Base-by-base conservation (phyloP, 2,113 vertebrate genomes). In the Amphilophus citrinellus region DNA sequence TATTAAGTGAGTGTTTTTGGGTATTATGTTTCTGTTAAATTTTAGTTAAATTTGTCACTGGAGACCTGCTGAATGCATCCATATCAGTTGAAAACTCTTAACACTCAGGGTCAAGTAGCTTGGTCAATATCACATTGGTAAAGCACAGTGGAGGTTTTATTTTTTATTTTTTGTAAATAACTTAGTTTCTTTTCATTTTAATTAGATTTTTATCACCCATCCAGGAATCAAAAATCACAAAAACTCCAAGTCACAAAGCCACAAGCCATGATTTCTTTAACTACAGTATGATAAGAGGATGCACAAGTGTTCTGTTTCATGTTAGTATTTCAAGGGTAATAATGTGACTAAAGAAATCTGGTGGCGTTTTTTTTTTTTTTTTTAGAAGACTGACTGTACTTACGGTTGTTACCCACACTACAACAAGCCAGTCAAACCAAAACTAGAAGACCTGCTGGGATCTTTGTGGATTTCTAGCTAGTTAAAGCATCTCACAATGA, bases 111-210 rank as follows among this genome's bases (percentile, higher is more conserved):
- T 77, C 24, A 73, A 61, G 75, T 73, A 13, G 53, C 10, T 77
- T 80, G 32, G 22, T 61, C 37, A 77, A 42, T n/a, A 62, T 79
- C n/a, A n/a, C 61, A 24, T 42, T 82, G 18, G 10, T 42, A 60
- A n/a, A 59, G 18, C 22, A 9, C 60, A 53, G 15, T 32, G 35
- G 66, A 53, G 20, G 0, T 18, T 32, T 73, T 53, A 11, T 42
- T 2, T 44, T 4, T 3, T 7, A 20, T 30, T 56, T 50, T 73
- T 71, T 50, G 66, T 50, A 2, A 14, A 75, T 27, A 10, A 32
- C 50, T 62, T 5, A n/a, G 32, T 59, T 59, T 73, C 66, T 73
- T 77, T 77, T 77, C 56, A 42, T 13, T 58, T 58, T 71, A 50
- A 71, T 32, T 73, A 24, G 5, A 71, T 71, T 73, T 56, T 73